Evolutionary conservation across 2,113 vertebrate genomes (phyloP), one percentile per base, ranked within the genome.

Genomic region (Zosterops lateralis): DNA sequence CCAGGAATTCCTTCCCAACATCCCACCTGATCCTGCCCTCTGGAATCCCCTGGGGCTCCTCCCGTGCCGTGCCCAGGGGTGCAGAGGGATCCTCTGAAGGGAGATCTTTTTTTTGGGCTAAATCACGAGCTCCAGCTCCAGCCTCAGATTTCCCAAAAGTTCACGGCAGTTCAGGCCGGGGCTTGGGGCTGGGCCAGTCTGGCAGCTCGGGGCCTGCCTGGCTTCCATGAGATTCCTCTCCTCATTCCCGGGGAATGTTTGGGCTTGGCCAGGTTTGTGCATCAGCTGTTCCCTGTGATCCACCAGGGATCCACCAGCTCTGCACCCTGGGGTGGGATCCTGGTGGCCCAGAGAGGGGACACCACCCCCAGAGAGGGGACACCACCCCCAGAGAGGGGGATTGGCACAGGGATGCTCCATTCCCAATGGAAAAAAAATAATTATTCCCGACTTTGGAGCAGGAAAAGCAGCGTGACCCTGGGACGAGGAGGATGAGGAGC

Each of bases 191-290:
- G 3, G 89, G 92, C 91, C 91, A 89, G 92, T 95, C 92, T 92
- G 91, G 89, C 91, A 94, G 91, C 81, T 48, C 1, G 0, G 38
- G 60, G 40, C 32, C 40, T 60, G 53, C 17, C 81, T 91, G 95
- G 93, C 93, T 51, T 76, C 67, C 3, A 3, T 9, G 31, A 44
- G 17, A 24, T 87, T 32, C 84, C 87, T 67, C 40, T 91, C 78
- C 40, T 96, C 95, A 95, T 90, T 94, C 78, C 11, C 56, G 40
- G 89, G 78, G 96, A 93, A 95, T 91, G 93, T 92, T 70, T 29
- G 74, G 38, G 1, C 51, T 62, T 56, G 84, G 87, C 94, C 84
- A 36, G 74, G 24, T 36, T 19, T 58, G 66, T 26, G 65, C 89
- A 57, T 75, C 94, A 84, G 84, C 91, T 70, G 73, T 6, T 93